Evolutionary conservation across 2,888 invertebrate species (phyloP).

Genomic region (Brenthis daphne): DNA sequence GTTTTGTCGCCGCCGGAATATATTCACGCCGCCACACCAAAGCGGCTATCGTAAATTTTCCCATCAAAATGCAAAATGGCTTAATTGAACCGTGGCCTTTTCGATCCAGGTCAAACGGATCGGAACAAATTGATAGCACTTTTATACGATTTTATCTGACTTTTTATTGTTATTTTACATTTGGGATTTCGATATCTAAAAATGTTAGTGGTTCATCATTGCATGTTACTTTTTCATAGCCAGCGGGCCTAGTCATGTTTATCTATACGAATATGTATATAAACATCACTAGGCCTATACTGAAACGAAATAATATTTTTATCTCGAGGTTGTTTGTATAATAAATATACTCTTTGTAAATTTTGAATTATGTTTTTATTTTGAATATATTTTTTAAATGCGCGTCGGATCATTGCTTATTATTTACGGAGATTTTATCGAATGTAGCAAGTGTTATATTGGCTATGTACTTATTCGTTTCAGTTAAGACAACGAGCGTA

Average conservation of each 20-base stretch:
- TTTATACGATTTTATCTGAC: conserved; percentile 63
- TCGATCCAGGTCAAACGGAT: conserved; percentile 76
- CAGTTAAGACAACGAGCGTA: no score
- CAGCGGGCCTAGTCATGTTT: background rate
- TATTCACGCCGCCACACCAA: conserved; percentile 59
- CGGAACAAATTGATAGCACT: conserved; percentile 75
- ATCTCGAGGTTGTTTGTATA: no score
- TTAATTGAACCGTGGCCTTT: conserved; percentile 79
- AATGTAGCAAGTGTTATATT: no score
- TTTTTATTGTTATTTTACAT: conserved; percentile 50
- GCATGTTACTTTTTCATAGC: conserved; percentile 16
- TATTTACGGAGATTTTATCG: no score
- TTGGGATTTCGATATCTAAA: conserved; percentile 33
- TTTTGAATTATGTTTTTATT: no score
- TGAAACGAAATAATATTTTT: background rate
- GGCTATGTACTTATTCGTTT: no score
- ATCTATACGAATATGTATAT: background rate
- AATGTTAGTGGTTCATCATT: conserved; percentile 22
- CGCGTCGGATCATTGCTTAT: no score
- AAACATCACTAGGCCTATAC: background rate
- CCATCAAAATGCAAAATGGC: conserved; percentile 81
- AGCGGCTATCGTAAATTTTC: conserved; percentile 75
- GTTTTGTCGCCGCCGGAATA: conserved; percentile 61
- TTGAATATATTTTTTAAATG: no score
- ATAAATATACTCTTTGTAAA: no score